Evolutionary conservation across 2,797 vertebrate genomes (phyloP).

Genomic region (Mus minutoides): DNA sequence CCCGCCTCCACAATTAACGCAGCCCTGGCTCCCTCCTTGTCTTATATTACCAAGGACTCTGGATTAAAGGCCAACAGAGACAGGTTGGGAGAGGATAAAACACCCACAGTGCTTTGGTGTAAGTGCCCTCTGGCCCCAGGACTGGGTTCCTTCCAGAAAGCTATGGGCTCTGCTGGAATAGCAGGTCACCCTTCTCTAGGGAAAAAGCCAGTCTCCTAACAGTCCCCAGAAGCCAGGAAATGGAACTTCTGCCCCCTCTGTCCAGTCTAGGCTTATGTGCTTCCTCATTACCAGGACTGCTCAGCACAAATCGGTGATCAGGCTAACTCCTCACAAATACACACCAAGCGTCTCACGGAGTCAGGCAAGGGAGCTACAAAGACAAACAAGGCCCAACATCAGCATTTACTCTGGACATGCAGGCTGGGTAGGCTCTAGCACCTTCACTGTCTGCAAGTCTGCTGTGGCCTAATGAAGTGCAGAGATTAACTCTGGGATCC

Average conservation of each 20-base stretch:
- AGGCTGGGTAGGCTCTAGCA: neutral
- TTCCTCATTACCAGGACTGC: neutral
- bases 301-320: neutral
- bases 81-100: neutral
- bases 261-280: neutral
- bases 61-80: neutral
- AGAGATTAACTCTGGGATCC: neutral
- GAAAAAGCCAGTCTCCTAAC: neutral
- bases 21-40: neutral
- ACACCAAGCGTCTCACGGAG: rapidly evolving
- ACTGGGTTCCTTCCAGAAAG: conserved; percentile 57
- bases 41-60: neutral
- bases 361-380: neutral
- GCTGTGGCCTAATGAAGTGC: neutral
- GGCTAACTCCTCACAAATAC: neutral
- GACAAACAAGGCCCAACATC: neutral
- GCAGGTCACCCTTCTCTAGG: neutral
- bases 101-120: neutral
- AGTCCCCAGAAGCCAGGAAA: neutral
- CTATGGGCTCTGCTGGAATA: neutral
- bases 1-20: neutral
- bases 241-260: neutral
- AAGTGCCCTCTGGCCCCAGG: conserved; percentile 35
- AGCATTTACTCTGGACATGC: rapidly evolving
- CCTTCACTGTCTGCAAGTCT: neutral